A percentile compares a stretch with the other conserved stretches of the same genome.
phyloP scores from a whole-genome alignment of 2,888 invertebrate genomes.

The Cosmia trapezina region DNA sequence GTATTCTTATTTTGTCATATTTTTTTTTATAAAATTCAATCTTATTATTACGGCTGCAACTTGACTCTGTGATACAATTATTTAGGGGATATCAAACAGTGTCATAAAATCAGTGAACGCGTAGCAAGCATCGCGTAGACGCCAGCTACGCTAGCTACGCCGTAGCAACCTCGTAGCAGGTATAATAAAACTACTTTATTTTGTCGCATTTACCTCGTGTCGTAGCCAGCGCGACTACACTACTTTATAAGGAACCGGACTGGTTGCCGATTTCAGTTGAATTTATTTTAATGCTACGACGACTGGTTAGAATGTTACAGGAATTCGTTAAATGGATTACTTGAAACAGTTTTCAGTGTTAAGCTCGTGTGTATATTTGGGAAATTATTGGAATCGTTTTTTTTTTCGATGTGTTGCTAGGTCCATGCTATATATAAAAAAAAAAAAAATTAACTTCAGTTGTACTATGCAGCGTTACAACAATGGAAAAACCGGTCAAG shows the following conservation, averaged over 20 bases:
- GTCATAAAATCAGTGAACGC: neutral
- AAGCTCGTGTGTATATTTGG: neutral
- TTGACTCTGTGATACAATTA: neutral
- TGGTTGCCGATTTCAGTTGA: constrained; percentile 32
- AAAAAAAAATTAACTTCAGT: too few relatives aligned
- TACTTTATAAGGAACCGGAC: constrained; percentile 27
- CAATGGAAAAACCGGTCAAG: too few relatives aligned
- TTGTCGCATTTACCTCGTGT: constrained; percentile 24
- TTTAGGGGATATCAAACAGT: neutral
- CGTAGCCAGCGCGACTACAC: constrained; percentile 12
- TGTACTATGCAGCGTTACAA: too few relatives aligned
- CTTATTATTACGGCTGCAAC: neutral
- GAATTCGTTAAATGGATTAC: neutral
- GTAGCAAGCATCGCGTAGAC: constrained; percentile 28
- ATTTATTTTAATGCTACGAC: constrained; percentile 45
- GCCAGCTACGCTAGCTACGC: constrained; percentile 32
- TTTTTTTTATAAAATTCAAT: neutral
- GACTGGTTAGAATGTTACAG: constrained; percentile 1
- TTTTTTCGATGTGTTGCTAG: neutral
- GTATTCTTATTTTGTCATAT: too few relatives aligned
- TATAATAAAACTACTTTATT: neutral
- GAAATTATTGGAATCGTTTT: fast-evolving
- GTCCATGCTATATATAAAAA: too few relatives aligned
- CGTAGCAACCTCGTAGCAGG: constrained; percentile 33
- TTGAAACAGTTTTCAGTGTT: neutral